Percentiles rank a stretch among this genome's conserved stretches.
Conservation (phyloP, 1,140 invertebrate species). For the Drosophila trapezifrons region DNA sequence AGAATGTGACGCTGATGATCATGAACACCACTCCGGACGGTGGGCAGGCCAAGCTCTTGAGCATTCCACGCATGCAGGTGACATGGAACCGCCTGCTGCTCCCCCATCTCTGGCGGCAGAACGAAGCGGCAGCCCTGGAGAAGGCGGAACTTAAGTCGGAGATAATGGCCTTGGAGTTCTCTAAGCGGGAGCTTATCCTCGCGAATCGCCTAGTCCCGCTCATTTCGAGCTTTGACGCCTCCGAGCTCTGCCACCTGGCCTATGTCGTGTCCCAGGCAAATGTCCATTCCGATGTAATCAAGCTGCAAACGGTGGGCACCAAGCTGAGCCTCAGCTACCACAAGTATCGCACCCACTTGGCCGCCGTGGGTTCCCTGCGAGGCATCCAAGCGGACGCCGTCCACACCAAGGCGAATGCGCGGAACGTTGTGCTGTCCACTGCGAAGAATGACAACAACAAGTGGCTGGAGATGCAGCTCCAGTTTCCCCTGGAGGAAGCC, state of each 20-base stretch:
- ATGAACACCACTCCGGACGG: conserved; percentile 48
- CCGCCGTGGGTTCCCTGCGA: conserved; percentile 41
- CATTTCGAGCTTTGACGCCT: conserved; percentile 39
- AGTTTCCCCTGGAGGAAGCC: conserved; percentile 37
- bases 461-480: conserved; percentile 70
- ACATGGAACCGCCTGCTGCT: conserved; percentile 48
- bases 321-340: conserved; percentile 53
- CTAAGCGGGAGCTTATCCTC: conserved; percentile 69
- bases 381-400: conserved; percentile 60
- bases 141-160: conserved; percentile 62
- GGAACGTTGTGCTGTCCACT: conserved; percentile 63
- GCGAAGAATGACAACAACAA: conserved; percentile 54
- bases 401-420: conserved; percentile 63
- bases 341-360: conserved; percentile 55
- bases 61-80: conserved; percentile 66
- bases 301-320: conserved; percentile 58
- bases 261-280: conserved; percentile 29
- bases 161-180: conserved; percentile 67
- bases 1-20: conserved; percentile 56
- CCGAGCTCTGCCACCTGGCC: conserved; percentile 30
- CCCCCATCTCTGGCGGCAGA: conserved; percentile 64
- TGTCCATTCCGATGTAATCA: conserved; percentile 59
- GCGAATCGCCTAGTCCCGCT: conserved; percentile 33
- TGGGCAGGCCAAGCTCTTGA: conserved; percentile 50
- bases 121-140: conserved; percentile 60